Conservation (phyloP, 1,140 invertebrate species). For the Procambarus virginalis region DNA sequence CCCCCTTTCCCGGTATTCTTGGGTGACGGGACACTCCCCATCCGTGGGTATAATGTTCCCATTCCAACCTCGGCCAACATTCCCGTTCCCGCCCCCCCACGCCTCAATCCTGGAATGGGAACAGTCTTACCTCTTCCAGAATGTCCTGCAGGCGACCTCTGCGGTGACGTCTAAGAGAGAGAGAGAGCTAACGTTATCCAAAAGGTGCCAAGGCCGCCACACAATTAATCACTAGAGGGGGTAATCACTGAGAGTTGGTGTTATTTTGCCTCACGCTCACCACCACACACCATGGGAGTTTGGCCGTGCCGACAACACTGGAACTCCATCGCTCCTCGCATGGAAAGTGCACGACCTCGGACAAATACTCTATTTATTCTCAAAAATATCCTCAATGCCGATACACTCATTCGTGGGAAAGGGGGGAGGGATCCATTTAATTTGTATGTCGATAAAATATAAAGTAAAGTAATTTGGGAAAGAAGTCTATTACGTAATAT, state of each 20-base stretch:
- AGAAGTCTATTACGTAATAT: not conserved
- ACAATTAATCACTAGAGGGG: slow-evolving; percentile 11
- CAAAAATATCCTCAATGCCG: not conserved
- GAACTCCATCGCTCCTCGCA: slow-evolving; percentile 62
- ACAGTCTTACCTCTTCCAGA: slow-evolving; percentile 48
- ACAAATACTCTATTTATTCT: slow-evolving; percentile 38
- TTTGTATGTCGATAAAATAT: not conserved
- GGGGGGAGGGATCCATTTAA: not conserved
- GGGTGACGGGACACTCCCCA: not conserved
- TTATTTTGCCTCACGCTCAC: slow-evolving; percentile 39
- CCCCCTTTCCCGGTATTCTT: not conserved
- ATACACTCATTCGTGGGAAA: not conserved
- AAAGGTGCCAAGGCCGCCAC: not conserved
- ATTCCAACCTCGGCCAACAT: slow-evolving; percentile 49
- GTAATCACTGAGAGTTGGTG: slow-evolving; percentile 27
- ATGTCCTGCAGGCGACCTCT: not conserved
- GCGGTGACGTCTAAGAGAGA: not conserved
- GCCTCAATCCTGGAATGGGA: slow-evolving; percentile 44
- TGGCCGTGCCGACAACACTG: slow-evolving; percentile 64
- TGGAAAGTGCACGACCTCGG: slow-evolving; percentile 58
- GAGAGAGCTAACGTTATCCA: slow-evolving; percentile 30
- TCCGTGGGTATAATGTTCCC: slow-evolving; percentile 11
- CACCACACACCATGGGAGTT: slow-evolving; percentile 59
- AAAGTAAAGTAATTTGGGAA: not conserved
- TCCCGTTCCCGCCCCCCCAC: slow-evolving; percentile 54